phyloP scores from a whole-genome alignment of 92 coral and sea anemone genomes.

The Blastomussa wellsi region DNA sequence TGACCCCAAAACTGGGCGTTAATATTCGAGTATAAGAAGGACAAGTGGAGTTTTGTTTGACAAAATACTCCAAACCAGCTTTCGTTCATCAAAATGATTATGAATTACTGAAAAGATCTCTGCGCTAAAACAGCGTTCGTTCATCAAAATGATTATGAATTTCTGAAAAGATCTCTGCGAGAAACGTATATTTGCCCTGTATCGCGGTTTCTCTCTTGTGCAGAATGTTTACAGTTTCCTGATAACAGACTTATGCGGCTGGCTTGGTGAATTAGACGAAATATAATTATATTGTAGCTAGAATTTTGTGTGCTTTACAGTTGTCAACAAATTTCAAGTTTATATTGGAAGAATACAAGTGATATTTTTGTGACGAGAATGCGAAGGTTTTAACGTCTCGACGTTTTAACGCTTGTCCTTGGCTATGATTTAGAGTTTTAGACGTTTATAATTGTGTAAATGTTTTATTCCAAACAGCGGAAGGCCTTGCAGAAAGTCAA shows the following conservation, averaged over 20 bases:
- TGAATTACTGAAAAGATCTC: no score
- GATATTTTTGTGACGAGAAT: neutral
- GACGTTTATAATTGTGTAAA: conserved; percentile 8
- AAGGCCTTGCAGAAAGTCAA: conserved; percentile 49
- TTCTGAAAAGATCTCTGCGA: no score
- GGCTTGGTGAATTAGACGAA: neutral
- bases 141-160: no score
- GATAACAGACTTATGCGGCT: neutral
- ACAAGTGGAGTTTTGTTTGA: neutral
- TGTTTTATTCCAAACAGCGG: conserved; percentile 68
- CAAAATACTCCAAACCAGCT: neutral
- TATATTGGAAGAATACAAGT: neutral
- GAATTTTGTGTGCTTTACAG: neutral
- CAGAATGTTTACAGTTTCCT: neutral
- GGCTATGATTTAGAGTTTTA: neutral
- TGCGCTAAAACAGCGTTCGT: neutral
- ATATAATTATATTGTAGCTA: neutral
- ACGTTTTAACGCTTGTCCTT: neutral
- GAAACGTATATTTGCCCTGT: neutral
- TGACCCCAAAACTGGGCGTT: neutral
- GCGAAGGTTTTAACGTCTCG: neutral
- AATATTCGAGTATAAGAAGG: neutral
- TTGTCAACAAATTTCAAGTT: neutral
- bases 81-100: no score
- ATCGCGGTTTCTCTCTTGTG: neutral